Evolutionary conservation across 2,888 invertebrate genomes (phyloP), one percentile per base, ranked within the genome.

Genomic region (Nomada goodeniana): DNA sequence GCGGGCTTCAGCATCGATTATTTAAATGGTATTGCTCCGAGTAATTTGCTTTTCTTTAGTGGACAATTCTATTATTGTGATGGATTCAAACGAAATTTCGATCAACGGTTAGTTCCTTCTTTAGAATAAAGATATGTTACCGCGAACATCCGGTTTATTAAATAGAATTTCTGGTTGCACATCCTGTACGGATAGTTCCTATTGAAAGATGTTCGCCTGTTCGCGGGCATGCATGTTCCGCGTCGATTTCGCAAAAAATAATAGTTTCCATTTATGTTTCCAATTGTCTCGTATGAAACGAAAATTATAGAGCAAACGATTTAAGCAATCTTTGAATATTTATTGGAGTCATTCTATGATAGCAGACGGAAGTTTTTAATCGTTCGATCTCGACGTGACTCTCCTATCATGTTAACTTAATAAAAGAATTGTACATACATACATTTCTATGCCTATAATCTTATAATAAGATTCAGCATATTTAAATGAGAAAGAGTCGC

Each of bases 321-420:
- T 72, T 53, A n/a, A 29, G 61, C 26, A 52, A 59, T 65, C 13
- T 10, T 26, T 50, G 79, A 60, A 11, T 29, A 55, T 63, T 50
- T 13, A 57, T 79, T 53, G 20, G 15, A 65, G 50, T 11, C 36
- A 61, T 78, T 76, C 61, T 57, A 36, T 36, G 36, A 36, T 59
- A 42, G 42, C 36, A 71, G 67, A 50, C 60, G 76, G 68, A 78
- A 77, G 70, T 71, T 70, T 81, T 77, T 75, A 64, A 53, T 29
- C 75, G 63, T 61, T 44, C 72, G 84, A 88, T 88, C 86, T 87
- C 81, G 72, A 76, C 61, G 67, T 76, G 75, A 86, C 85, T 75
- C 57, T 78, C 50, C 79, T 80, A 72, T 77, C 74, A 59, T 71
- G 73, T 67, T 79, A 84, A 61, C 61, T 44, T 82, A 84, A 68